Evolutionary conservation across 1,140 invertebrate genomes (phyloP), one percentile per base, ranked within the genome.

Genomic region (Hylyphantes graminicola): DNA sequence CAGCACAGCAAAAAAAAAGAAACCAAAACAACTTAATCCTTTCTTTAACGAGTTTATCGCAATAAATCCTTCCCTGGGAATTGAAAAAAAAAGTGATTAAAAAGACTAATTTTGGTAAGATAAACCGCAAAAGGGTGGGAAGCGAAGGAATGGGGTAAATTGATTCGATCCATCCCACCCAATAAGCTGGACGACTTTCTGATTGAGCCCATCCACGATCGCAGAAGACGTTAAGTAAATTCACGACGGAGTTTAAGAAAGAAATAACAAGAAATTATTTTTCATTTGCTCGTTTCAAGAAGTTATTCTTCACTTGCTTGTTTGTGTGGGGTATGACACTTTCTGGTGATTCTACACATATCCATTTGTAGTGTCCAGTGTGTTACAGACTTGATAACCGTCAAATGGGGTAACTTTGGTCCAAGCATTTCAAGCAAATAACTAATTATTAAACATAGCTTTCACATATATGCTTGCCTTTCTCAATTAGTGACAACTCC

Each of bases 221-320:
- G 54, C 59, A 57, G 50, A 70, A 55, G 65, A 80, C 65, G 77
- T 80, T 80, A 80, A 80, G 77, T 70, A 80, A 80, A 80, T 80
- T 80, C 77, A 80, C 70, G 77, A 61, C 6, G 57, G 17, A 61
- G 35, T 35, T 35, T 35, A 5, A 35, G 35, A 35, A 35, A 35
- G 35, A 35, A 35, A 35, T 35, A 35, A 35, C 35, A 35, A 35
- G 35, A 35, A 35, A 5, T 35, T 35, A 5, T 35, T 35, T 5
- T 35, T 35, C 35, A 35, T 5, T 35, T 35, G 35, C 35, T 35
- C 5, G 35, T 35, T 35, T 35, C n/a, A n/a, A n/a, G 35, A 35
- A 35, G 35, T 35, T 35, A 5, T 35, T 35, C 35, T 35, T 35
- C 35, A 35, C 35, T 35, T 35, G 35, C 35, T 35, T 35, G 35